Evolutionary conservation across 2,113 vertebrate species (phyloP), one percentile per base, ranked within the genome.

Genomic region (Saimiri boliviensis): DNA sequence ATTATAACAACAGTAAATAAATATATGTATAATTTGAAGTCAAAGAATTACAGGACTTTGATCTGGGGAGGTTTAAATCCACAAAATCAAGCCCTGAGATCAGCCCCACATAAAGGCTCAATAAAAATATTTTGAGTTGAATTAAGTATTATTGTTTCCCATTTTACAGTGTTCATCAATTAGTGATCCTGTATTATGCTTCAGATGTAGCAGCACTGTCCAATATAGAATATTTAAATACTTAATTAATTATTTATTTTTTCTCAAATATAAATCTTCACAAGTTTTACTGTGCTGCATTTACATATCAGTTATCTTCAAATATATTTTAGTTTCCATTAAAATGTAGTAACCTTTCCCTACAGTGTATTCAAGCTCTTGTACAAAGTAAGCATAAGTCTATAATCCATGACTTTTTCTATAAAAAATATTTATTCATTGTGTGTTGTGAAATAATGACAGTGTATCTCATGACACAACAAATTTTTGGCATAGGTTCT

Each of bases 61-160:
- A 71, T 12, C 5, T 58, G 49, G 40, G 79, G 73, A 0, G 40
- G 20, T 89, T 68, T 88, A 5, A 21, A 91, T 42, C 10, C 42
- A 63, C 14, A 87, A 23, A 14, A 42, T 42, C 40, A 93, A 52
- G 49, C 60, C 42, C 19, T 60, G 47, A 79, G 40, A 81, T 4
- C 2, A 21, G 9, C 6, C 4, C n/a, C 16, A 81, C 49, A 70
- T 2, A 60, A 83, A 16, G 42, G 2, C 42, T 94, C 74, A 56
- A 56, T 77, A 80, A 86, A 52, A 63, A 81, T 42, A 54, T 94
- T 93, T 76, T 87, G 60, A 91, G 58, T 42, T 95, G 71, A 88
- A 73, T 70, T 71, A 85, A 85, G 60, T 66, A 17, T 37, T 81
- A 40, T 14, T 68, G 42, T 58, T 74, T 93, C 35, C 32, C 6